Conservation (phyloP, 2,888 invertebrate species). For the Tineola bisselliella region DNA sequence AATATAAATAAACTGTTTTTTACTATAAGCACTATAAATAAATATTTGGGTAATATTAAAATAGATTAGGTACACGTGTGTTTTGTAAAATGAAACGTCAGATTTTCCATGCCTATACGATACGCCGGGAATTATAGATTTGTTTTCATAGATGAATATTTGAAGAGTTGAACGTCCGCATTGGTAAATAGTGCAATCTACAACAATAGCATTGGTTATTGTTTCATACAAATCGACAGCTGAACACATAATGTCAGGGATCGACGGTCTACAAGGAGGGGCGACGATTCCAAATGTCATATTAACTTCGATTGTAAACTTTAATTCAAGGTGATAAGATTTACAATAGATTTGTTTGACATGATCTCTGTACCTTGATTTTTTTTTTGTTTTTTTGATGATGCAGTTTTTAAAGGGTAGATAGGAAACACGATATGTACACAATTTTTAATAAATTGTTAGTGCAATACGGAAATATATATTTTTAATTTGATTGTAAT, state of each 20-base stretch:
- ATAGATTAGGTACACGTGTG: background rate
- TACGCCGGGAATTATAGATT: background rate
- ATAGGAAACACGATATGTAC: background rate
- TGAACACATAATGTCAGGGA: slow-evolving; percentile 12
- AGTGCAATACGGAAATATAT: background rate
- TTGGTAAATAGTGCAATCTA: slow-evolving; percentile 8
- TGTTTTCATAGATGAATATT: background rate
- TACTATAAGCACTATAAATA: too few relatives aligned
- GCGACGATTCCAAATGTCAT: background rate
- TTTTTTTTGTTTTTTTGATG: background rate
- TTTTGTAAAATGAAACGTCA: background rate
- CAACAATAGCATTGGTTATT: slow-evolving; percentile 10
- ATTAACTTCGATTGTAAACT: background rate
- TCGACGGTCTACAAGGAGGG: slow-evolving; percentile 4
- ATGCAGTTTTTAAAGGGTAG: background rate
- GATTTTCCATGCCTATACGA: background rate
- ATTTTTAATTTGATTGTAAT: too few relatives aligned
- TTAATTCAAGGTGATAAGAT: background rate
- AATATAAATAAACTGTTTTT: background rate
- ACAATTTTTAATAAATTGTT: background rate
- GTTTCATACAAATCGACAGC: slow-evolving; percentile 6
- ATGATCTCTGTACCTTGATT: background rate
- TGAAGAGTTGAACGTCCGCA: background rate
- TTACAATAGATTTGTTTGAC: background rate
- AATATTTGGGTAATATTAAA: too few relatives aligned